Conservation (phyloP, 2,113 vertebrate species). For the Coturnix japonica region DNA sequence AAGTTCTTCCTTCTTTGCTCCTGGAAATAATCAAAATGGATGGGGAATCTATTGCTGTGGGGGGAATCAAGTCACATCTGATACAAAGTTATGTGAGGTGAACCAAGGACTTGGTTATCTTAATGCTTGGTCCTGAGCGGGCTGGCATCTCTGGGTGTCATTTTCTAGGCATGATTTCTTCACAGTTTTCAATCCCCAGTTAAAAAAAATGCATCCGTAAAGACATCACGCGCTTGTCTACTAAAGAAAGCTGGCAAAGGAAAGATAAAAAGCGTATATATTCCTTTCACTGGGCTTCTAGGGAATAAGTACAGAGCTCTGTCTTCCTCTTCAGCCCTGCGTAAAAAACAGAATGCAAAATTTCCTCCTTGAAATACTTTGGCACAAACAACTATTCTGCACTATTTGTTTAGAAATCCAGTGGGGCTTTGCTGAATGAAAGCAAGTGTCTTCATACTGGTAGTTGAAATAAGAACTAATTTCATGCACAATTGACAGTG, state of each 20-base stretch:
- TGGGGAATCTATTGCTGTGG: neutral
- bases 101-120: neutral
- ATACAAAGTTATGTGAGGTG: neutral
- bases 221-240: neutral
- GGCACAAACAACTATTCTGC: constrained; percentile 33
- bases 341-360: constrained; percentile 56
- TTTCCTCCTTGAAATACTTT: constrained; percentile 63
- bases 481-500: constrained; percentile 77
- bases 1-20: neutral
- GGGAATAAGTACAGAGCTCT: constrained; percentile 49
- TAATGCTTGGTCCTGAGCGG: neutral
- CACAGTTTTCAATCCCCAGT: neutral
- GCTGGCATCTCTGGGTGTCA: neutral
- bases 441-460: constrained; percentile 60
- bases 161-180: constrained; percentile 15
- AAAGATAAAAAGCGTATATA: constrained; percentile 40
- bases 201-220: neutral
- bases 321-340: neutral
- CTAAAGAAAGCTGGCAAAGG: constrained; percentile 36
- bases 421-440: constrained; percentile 61
- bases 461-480: constrained; percentile 76
- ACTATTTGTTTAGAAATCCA: constrained; percentile 73
- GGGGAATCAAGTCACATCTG: neutral
- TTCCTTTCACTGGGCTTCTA: constrained; percentile 38
- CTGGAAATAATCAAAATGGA: neutral